These are phyloP conservation scores for Hydropsyche betteni DNA, from an alignment of 2,888 invertebrate species.

Conservation along the genomic window DNA sequence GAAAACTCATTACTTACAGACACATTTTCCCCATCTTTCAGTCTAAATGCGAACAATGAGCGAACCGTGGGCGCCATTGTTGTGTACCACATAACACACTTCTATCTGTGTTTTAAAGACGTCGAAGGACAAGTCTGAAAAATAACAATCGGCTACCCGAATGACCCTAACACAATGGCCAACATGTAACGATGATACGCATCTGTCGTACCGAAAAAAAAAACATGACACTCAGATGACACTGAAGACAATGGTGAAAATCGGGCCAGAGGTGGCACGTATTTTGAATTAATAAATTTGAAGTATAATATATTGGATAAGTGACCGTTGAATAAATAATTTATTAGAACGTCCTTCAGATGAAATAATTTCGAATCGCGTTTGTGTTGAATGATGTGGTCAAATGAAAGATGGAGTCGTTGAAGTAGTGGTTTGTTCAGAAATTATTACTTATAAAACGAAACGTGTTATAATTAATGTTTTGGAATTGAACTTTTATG, in stretches of 20 bases:
- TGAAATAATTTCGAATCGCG: too few species aligned
- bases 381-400: too few species aligned
- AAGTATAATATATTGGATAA: too few species aligned
- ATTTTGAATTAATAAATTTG: too few species aligned
- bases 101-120: neutral
- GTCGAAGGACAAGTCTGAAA: neutral
- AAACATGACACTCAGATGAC: neutral
- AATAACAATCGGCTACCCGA: neutral
- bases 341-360: too few species aligned
- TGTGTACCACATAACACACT: neutral
- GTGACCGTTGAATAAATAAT: too few species aligned
- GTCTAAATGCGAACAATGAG: neutral
- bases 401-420: too few species aligned
- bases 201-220: neutral
- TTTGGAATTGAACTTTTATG: too few species aligned
- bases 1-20: neutral
- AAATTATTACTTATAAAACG: too few species aligned
- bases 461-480: too few species aligned
- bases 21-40: neutral
- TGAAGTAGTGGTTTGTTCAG: too few species aligned
- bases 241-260: neutral
- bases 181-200: neutral
- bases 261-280: too few species aligned
- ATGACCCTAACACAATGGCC: constrained; percentile 1
- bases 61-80: neutral